These are phyloP conservation scores for Odontocolon sp. DNA, from an alignment of 2,888 invertebrate species.

Conservation along the genomic window DNA sequence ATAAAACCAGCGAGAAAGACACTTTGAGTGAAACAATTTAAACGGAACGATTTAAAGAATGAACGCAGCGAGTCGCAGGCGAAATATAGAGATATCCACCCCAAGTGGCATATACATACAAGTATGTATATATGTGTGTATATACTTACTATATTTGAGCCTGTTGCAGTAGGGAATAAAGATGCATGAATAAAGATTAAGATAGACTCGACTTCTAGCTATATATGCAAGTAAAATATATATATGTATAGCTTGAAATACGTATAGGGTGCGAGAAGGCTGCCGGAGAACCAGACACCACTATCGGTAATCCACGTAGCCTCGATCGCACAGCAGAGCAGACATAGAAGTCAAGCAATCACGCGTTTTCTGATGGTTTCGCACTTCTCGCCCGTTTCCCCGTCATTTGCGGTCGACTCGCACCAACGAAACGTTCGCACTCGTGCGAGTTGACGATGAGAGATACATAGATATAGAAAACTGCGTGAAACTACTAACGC, in stretches of 20 bases:
- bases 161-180: slow-evolving; percentile 36
- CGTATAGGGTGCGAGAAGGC: slow-evolving; percentile 28
- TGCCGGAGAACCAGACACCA: slow-evolving; percentile 26
- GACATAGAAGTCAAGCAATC: slow-evolving; percentile 24
- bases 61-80: slow-evolving; percentile 1
- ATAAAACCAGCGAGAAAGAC: background rate
- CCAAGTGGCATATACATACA: background rate
- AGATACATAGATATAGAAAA: slow-evolving; percentile 10
- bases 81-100: slow-evolving; percentile 52
- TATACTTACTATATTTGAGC: slow-evolving; percentile 34
- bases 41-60: slow-evolving; percentile 6
- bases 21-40: no score
- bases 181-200: slow-evolving; percentile 59
- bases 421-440: slow-evolving; percentile 43
- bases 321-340: slow-evolving; percentile 15
- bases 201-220: slow-evolving; percentile 19
- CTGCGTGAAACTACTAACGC: slow-evolving; percentile 41
- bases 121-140: background rate
- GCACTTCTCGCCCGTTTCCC: slow-evolving; percentile 37
- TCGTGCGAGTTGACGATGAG: slow-evolving; percentile 24
- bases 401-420: slow-evolving; percentile 53
- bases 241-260: background rate
- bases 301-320: slow-evolving; percentile 50
- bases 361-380: slow-evolving; percentile 29
- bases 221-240: slow-evolving; percentile 5